Conservation (phyloP, 2,888 invertebrate species). For the Eurois occulta region DNA sequence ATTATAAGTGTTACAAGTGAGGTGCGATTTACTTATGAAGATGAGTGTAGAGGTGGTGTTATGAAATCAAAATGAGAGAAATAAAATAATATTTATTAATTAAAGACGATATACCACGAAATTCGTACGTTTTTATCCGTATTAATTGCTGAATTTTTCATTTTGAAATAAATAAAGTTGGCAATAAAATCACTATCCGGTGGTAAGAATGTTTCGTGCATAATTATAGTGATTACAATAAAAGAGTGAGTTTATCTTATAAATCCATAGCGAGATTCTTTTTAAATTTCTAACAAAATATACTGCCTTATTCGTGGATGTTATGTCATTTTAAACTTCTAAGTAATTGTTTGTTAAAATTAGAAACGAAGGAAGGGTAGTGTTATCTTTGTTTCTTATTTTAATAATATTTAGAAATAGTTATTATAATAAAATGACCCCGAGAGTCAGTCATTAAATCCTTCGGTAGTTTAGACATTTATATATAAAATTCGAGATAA, state of each 20-base stretch:
- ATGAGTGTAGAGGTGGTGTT: slow-evolving; percentile 69
- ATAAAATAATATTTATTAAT: slow-evolving; percentile 72
- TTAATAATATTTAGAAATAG: slow-evolving; percentile 71
- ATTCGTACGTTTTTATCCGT: slow-evolving; percentile 60
- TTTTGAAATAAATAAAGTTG: slow-evolving; percentile 55
- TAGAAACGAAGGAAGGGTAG: slow-evolving; percentile 64
- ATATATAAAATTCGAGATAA: slow-evolving; percentile 65
- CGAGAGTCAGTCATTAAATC: slow-evolving; percentile 71
- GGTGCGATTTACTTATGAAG: slow-evolving; percentile 79
- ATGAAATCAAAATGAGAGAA: slow-evolving; percentile 75
- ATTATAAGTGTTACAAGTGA: slow-evolving; percentile 74
- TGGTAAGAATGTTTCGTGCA: slow-evolving; percentile 51
- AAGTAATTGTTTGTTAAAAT: slow-evolving; percentile 70
- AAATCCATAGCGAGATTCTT: slow-evolving; percentile 65
- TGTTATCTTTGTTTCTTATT: slow-evolving; percentile 66
- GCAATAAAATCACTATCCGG: slow-evolving; percentile 62
- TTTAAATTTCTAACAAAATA: slow-evolving; percentile 70
- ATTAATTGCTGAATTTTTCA: slow-evolving; percentile 48
- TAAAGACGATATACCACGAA: slow-evolving; percentile 68
- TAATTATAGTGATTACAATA: slow-evolving; percentile 65
- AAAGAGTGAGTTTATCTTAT: slow-evolving; percentile 61
- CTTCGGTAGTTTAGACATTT: slow-evolving; percentile 72
- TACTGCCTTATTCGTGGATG: slow-evolving; percentile 80
- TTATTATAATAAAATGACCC: slow-evolving; percentile 65
- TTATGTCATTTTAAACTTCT: slow-evolving; percentile 70